A percentile compares a stretch with the other conserved stretches of the same genome.
phyloP scores from a whole-genome alignment of 37 sponge, comb jelly and placozoan genomes.

The Bolinopsis microptera region DNA sequence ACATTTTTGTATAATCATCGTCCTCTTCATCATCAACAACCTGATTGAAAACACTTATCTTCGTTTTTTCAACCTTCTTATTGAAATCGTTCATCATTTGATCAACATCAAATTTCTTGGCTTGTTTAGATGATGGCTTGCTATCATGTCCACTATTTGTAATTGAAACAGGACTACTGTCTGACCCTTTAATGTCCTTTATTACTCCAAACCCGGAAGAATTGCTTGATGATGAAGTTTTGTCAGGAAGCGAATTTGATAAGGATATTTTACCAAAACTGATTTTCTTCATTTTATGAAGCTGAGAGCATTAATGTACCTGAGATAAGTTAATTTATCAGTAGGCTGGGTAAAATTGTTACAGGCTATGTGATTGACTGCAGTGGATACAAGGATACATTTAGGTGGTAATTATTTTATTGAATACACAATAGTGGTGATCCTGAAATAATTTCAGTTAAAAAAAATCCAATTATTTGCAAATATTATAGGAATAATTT shows the following conservation, averaged over 20 bases:
- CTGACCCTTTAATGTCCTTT: not conserved
- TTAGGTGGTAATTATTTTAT: no score
- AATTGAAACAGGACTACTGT: not conserved
- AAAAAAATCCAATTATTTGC: no score
- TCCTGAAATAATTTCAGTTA: no score
- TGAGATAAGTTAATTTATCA: no score
- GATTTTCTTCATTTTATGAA: no score
- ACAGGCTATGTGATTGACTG: no score
- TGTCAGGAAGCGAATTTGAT: not conserved
- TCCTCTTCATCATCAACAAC: slow-evolving; percentile 57
- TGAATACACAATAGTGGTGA: no score
- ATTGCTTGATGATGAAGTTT: not conserved
- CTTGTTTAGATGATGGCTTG: slow-evolving; percentile 32
- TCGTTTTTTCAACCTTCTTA: slow-evolving; percentile 73
- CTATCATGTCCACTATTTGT: no score
- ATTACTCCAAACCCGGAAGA: slow-evolving; percentile 17
- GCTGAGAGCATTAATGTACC: no score
- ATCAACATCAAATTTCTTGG: slow-evolving; percentile 84
- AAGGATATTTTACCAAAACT: slow-evolving; percentile 60
- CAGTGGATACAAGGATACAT: no score
- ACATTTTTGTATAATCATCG: not conserved
- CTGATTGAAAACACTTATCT: slow-evolving; percentile 69
- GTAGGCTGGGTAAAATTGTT: no score
- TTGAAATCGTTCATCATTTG: slow-evolving; percentile 68
- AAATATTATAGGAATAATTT: no score